A percentile compares a stretch with the other conserved stretches of the same genome.
Conservation (phyloP, 2,888 invertebrate species). For the Tuta absoluta region DNA sequence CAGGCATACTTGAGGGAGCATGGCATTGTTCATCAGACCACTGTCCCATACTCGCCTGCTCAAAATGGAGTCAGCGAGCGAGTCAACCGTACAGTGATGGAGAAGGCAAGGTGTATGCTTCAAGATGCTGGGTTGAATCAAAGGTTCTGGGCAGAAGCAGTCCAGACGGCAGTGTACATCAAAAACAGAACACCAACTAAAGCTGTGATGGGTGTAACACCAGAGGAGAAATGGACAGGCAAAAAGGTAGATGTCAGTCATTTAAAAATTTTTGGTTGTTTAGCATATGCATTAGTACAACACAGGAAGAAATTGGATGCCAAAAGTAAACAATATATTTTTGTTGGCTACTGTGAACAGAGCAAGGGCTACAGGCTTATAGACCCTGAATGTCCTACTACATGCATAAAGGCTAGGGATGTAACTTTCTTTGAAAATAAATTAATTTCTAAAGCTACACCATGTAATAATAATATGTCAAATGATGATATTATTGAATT, state of each 20-base stretch:
- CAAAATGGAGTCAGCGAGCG: conserved; percentile 47
- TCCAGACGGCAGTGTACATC: conserved; percentile 28
- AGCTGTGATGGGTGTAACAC: conserved; percentile 11
- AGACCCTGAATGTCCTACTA: conserved; percentile 28
- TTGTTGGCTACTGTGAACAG: conserved; percentile 29
- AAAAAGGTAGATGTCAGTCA: conserved; percentile 21
- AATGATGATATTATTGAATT: conserved; percentile 21
- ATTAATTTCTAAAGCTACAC: conserved; percentile 6
- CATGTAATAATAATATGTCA: conserved; percentile 15
- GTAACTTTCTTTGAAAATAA: conserved; percentile 31
- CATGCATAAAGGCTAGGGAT: conserved; percentile 32
- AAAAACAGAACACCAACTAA: conserved; percentile 17
- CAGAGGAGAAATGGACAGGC: conserved; percentile 26
- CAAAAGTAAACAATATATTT: conserved; percentile 29
- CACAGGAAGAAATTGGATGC: conserved; percentile 32
- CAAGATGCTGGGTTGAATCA: conserved; percentile 17
- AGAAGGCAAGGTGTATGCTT: conserved; percentile 30
- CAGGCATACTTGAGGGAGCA: conserved; percentile 23
- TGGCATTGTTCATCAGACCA: conserved; percentile 40
- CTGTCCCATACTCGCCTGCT: conserved; percentile 42
- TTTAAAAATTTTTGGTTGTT: conserved; percentile 29
- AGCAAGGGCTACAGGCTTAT: conserved; percentile 31
- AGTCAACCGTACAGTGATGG: conserved; percentile 25
- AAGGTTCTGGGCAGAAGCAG: conserved; percentile 30
- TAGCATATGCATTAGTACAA: conserved; percentile 33